Base-by-base conservation (phyloP, 2,797 vertebrate genomes). In the Sebastes iracundus region DNA sequence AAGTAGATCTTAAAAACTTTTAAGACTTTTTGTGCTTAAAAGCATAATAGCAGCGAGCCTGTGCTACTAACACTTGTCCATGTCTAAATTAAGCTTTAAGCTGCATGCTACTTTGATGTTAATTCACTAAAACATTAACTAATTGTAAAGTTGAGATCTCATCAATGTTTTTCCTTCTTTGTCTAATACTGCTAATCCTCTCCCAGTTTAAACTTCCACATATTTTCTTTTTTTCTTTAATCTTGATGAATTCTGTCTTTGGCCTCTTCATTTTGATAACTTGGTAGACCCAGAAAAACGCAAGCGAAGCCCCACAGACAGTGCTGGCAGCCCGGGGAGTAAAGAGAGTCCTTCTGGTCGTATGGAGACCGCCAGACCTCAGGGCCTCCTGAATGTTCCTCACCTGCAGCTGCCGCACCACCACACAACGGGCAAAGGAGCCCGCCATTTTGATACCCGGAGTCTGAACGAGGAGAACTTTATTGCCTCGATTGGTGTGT, bases 401-500 rank as follows among this genome's bases (percentile, higher is more conserved):
- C 96, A 97, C 88, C 97, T 98, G 93, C 98, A 98, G 90, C 95
- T 98, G 91, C 97, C 96, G 67, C 97, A 97, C 89, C 97, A 97
- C 89, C 97, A 97, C 92, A 89, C 95, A 72, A 69, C 96, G 80
- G 97, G 96, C 94, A 98, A 92, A 95, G 97, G 96, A 86, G 93
- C 94, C 66, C 97, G 90, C 84, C 98, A 98, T 81, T 98, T 97
- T 96, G 98, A 99, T 92, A 98, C 97, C 84, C 96, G 97, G 90
- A 99, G 99, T 96, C 96, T 99, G 95, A 99, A 99, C 77, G 99
- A 99, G 95, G 98, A 99, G 95, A 99, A 99, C 95, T 99, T 99
- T 97, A 97, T 99, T 94, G 98, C 98, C 83, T 99, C 99, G 87
- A 97, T 99, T 95, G 99, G 99, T 99, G 97, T 96, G 99, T 99